A percentile compares a stretch with the other conserved stretches of the same genome.
Evolutionary conservation across 2,113 vertebrate species (phyloP).

Genomic region (Columba livia): DNA sequence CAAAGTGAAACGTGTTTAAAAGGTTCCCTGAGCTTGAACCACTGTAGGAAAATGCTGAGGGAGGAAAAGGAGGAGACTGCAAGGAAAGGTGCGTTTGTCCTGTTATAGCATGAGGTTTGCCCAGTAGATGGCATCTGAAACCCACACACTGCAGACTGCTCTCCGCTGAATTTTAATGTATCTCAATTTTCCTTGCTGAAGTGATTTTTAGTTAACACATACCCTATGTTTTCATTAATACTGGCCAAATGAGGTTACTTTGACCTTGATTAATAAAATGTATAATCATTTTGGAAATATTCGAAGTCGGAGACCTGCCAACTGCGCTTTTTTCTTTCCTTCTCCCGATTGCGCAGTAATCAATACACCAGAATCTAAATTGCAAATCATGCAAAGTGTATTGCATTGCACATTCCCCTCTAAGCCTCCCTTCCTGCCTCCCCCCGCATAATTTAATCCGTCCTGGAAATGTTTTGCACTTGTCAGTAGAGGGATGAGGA

Average conservation of each 20-base stretch:
- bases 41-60: neutral
- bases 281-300: constrained; percentile 63
- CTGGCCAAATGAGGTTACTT: constrained; percentile 54
- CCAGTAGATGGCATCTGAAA: constrained; percentile 69
- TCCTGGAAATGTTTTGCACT: constrained; percentile 10
- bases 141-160: neutral
- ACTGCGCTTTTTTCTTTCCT: neutral
- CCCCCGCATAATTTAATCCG: neutral
- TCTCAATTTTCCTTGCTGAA: constrained; percentile 31
- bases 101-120: neutral
- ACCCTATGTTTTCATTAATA: constrained; percentile 59
- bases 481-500: neutral
- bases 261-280: constrained; percentile 72
- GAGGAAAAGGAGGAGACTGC: neutral
- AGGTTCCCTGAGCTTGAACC: neutral
- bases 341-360: neutral
- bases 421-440: neutral
- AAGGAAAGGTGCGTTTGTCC: no score
- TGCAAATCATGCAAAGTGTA: constrained; percentile 4
- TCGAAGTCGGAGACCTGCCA: constrained; percentile 21
- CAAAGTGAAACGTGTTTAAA: neutral
- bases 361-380: constrained; percentile 50
- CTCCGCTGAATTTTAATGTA: neutral
- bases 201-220: constrained; percentile 67
- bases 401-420: neutral